Evolutionary conservation across 2,113 vertebrate genomes (phyloP), one percentile per base, ranked within the genome.

Genomic region (Glaucomys volans): DNA sequence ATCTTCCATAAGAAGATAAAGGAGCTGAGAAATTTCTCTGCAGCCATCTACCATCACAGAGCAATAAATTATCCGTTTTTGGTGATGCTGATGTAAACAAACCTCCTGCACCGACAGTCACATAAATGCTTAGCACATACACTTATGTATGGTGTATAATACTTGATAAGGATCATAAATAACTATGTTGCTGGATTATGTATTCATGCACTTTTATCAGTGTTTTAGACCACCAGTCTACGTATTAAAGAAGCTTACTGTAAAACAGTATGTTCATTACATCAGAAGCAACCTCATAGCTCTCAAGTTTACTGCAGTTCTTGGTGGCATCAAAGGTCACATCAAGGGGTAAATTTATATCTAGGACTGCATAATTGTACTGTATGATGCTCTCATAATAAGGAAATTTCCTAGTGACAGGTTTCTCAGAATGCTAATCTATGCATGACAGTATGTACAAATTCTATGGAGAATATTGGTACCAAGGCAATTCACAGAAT

Each of bases 71-170:
- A 35, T n/a, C n/a, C 13, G 5, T 14, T 16, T 35, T 32, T 67
- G 32, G 64, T 35, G 64, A 67, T 35, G 64, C 32, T 67, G 64
- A 32, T 67, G 30, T 67, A 67, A 67, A 28, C 79, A 8, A 16
- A 62, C 6, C 13, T 57, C 5, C 24, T 17, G 7, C 35, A 10
- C 37, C 37, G 8, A 24, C 35, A 8, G 79, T 37, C 16, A 16
- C 9, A 3, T 10, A 17, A 26, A 17, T 24, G 8, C 1, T 3
- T 57, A 62, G 37, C 8, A 1, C 18, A 9, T 1, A 32, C 10
- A 20, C 22, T 52, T 20, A 12, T 4, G 32, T 16, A 35, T 67
- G 14, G 13, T 67, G 35, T 67, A 35, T 35, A 10, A 24, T 30
- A 12, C 50, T 22, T 24, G 20, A 9, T 10, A n/a, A 79, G 50